phyloP scores from a whole-genome alignment of 1,140 invertebrate species.

The Centruroides sculpturatus region DNA sequence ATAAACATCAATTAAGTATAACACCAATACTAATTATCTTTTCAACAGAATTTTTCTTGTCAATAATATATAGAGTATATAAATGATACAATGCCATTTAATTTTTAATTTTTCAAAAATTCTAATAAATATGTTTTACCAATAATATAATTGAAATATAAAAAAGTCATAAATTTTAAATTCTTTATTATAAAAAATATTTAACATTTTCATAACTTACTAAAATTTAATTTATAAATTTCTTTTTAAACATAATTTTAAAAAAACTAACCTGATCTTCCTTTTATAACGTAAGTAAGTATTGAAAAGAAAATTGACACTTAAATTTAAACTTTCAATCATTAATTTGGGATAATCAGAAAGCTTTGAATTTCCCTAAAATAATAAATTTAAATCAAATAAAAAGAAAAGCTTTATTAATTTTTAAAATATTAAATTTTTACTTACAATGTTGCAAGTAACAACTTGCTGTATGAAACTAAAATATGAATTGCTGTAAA shows the following conservation, averaged over 20 bases:
- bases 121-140: too few relatives aligned
- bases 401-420: not conserved
- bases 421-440: not conserved
- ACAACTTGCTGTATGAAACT: constrained; percentile 36
- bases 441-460: constrained; percentile 22
- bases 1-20: too few relatives aligned
- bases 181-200: too few relatives aligned
- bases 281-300: constrained; percentile 35
- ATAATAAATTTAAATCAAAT: not conserved
- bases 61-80: too few relatives aligned
- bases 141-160: too few relatives aligned
- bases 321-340: constrained; percentile 28
- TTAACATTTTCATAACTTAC: too few relatives aligned
- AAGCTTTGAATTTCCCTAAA: constrained; percentile 5
- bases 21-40: too few relatives aligned
- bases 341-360: constrained; percentile 21
- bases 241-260: not conserved
- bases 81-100: too few relatives aligned
- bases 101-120: too few relatives aligned
- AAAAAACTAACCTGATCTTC: constrained; percentile 25
- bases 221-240: too few relatives aligned
- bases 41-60: too few relatives aligned
- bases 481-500: constrained; percentile 39
- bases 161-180: too few relatives aligned
- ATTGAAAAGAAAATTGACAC: constrained; percentile 35